Base-by-base conservation (phyloP, 2,797 vertebrate genomes). In the Myoxocephalus aenaeus region DNA sequence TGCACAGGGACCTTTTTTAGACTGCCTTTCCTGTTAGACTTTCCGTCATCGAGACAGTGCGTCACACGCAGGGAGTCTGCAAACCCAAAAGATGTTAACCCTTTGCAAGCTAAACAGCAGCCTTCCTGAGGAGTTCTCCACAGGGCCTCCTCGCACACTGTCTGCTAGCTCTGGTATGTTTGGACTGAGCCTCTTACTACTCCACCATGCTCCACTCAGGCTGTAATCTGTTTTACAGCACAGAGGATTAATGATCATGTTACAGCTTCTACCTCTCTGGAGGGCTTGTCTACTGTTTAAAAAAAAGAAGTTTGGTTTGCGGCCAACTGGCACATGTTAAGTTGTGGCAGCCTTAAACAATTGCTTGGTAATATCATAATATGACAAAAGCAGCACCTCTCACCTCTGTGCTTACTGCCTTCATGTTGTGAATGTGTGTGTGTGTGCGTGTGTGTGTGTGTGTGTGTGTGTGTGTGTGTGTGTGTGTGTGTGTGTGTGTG, bases 31-130 rank as follows among this genome's bases (percentile, higher is more conserved):
- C 94, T 94, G 93, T 95, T 92, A 86, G 91, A 92, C 90, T 93
- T 90, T 93, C 92, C 91, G 91, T 92, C 90, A 92, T 89, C 89
- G 92, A 95, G 94, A 95, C 95, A 89, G 92, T 95, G 94, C 95
- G 94, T 95, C 95, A 95, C 94, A 88, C 67, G 51, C 79, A 75
- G 88, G 75, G 89, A 92, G 90, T 92, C 93, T 92, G 89, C 73
- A 11, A 89, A 84, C 80, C 83, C 81, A 79, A 69, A 76, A 90
- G 81, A 89, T 85, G 82, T 94, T 95, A 95, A 95, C 94, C 92
- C 94, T 87, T 93, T 70, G 79, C 81, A 71, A 69, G 79, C 88
- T 77, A 78, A 81, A 79, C 84, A 68, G 77, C 85, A 84, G 79
- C 78, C 82, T 63, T 90, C 89, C 76, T 58, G 65, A 42, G 80